Base-by-base conservation (phyloP, 2,797 vertebrate genomes). In the Ambastaia sidthimunki region DNA sequence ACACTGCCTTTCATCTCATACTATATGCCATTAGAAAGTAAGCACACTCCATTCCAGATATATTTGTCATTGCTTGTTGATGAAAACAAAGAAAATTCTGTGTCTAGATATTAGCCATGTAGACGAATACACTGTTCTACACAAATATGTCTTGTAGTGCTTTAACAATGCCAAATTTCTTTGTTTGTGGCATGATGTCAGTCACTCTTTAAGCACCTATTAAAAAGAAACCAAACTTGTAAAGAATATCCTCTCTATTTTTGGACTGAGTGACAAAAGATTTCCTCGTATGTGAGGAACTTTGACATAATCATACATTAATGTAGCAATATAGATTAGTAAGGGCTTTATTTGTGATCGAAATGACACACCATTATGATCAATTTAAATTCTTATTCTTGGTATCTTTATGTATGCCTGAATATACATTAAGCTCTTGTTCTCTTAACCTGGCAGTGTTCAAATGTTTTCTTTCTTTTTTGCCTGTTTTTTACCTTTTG, bases 271-370 rank as follows among this genome's bases (percentile, higher is more conserved):
- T 47, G 34, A 23, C 23, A 47, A 59, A 2, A 28, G 1, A 80
- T 80, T 87, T 90, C 69, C 86, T 44, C 10, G 10, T 83, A 87
- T 86, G 87, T 54, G 31, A 66, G 67, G 28, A 71, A 75, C 68
- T 63, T 74, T 16, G 19, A 62, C 59, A 57, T 76, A 69, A 68
- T 80, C 63, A 68, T 59, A 59, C 55, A 48, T 93, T 91, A 84
- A 94, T 94, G 94, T 94, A 94, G 93, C 94, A 94, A 93, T 94
- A 95, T 93, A 88, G 86, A 92, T 91, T 92, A 93, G 93, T 87
- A 94, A 95, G 93, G 93, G 93, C 91, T 94, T 94, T 91, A 11
- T 89, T 88, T 87, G 90, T 89, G 88, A 92, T 89, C 86, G 87
- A 88, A 88, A 90, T 82, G 28, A 82, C 81, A 87, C 84, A 62